These are phyloP conservation scores for Danio kyathit DNA, from an alignment of 2,797 vertebrate species.

Conservation along the genomic window DNA sequence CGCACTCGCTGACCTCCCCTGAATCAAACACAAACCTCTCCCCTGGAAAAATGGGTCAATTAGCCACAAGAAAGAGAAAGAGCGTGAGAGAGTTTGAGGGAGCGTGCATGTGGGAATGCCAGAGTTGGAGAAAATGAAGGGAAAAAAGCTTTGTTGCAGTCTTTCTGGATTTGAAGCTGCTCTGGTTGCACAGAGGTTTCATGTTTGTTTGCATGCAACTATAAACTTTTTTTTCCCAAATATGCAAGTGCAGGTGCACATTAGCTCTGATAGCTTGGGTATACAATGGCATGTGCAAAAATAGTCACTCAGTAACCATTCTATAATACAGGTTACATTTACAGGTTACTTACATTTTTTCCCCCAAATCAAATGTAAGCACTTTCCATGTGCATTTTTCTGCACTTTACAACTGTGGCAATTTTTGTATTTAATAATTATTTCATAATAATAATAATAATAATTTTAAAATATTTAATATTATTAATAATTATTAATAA, in stretches of 20 bases:
- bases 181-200: slow-evolving; percentile 15
- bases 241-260: slow-evolving; percentile 68
- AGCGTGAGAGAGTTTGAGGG: slow-evolving; percentile 17
- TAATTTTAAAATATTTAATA: too few relatives aligned
- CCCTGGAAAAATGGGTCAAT: slow-evolving; percentile 57
- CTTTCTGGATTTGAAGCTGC: slow-evolving; percentile 28
- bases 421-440: too few relatives aligned
- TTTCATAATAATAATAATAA: too few relatives aligned
- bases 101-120: slow-evolving; percentile 3
- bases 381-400: too few relatives aligned
- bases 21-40: slow-evolving; percentile 45
- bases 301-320: not conserved
- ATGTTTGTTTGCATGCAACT: slow-evolving; percentile 50
- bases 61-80: slow-evolving; percentile 47
- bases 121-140: slow-evolving; percentile 10
- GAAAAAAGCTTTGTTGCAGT: slow-evolving; percentile 11
- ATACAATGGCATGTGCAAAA: not conserved
- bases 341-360: too few relatives aligned
- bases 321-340: too few relatives aligned
- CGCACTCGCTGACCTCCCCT: slow-evolving; percentile 55
- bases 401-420: too few relatives aligned
- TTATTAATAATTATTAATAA: too few relatives aligned
- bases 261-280: slow-evolving; percentile 52
- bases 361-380: too few relatives aligned
- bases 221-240: slow-evolving; percentile 79